Percentiles rank a stretch among this genome's conserved stretches.
Conservation (phyloP, 2,888 invertebrate genomes). For the Margaritifera margaritifera region DNA sequence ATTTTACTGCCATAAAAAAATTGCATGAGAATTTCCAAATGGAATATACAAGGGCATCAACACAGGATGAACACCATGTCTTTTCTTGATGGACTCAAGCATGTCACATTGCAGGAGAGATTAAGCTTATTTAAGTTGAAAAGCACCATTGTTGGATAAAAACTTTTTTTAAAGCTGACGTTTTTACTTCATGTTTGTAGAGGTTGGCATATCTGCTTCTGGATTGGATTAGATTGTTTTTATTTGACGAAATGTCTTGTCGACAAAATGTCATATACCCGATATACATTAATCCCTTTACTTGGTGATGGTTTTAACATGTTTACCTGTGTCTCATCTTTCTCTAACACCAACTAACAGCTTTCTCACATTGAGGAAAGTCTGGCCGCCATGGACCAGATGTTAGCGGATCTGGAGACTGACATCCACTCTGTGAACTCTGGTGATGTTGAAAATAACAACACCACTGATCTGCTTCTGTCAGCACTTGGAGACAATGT, state of each 20-base stretch:
- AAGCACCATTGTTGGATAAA: too few relatives aligned
- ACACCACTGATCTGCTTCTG: slow-evolving; percentile 13
- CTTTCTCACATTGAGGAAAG: slow-evolving; percentile 52
- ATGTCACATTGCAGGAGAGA: too few relatives aligned
- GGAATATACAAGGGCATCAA: too few relatives aligned
- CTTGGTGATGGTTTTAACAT: slow-evolving; percentile 1
- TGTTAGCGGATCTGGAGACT: slow-evolving; percentile 54
- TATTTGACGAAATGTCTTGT: background rate
- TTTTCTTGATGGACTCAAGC: too few relatives aligned
- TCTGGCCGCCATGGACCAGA: slow-evolving; percentile 62
- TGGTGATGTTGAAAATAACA: slow-evolving; percentile 31
- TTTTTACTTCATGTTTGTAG: too few relatives aligned
- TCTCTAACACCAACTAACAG: slow-evolving; percentile 35
- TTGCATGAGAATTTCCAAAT: too few relatives aligned
- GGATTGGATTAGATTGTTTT: too few relatives aligned
- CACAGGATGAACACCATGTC: too few relatives aligned
- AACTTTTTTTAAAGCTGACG: too few relatives aligned
- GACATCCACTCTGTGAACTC: slow-evolving; percentile 39
- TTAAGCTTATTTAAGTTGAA: too few relatives aligned
- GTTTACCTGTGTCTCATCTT: background rate
- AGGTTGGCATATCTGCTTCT: too few relatives aligned
- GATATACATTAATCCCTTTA: background rate
- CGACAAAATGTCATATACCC: background rate
- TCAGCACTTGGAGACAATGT: slow-evolving; percentile 6
- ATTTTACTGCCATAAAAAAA: too few relatives aligned